Evolutionary conservation across 2,797 vertebrate genomes (phyloP), one percentile per base, ranked within the genome.

Genomic region (Perodicticus potto): DNA sequence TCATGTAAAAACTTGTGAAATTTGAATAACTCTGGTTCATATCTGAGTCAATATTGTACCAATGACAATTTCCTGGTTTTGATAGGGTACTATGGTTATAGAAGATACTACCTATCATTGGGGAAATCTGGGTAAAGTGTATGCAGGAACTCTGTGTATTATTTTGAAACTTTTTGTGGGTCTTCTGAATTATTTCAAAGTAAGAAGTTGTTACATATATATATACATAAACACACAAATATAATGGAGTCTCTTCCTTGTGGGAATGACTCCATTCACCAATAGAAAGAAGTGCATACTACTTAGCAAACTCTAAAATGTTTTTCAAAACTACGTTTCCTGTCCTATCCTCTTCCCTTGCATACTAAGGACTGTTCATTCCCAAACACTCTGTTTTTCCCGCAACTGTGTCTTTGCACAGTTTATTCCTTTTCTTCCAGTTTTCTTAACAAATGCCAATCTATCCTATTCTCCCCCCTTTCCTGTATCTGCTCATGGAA

Each of bases 121-220:
- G 27, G 29, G 34, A 3, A 82, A 61, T 72, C 29, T 25, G 53
- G 16, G 11, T 23, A 61, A 67, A 92, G 16, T 59, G 2, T 45
- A 45, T 16, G 13, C 10, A 45, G 9, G 25, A 93, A 59, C 4
- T 27, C n/a, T 74, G 27, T 86, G 12, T 2, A 49, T 37, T 34
- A 49, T 80, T 53, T 91, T 82, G 6, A n/a, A 77, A 65, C 43
- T 63, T 77, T 12, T 25, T 86, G 10, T 29, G 20, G 13, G 3
- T 82, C 22, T 89, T n/a, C n/a, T 86, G 84, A 34, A 25, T 69
- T 63, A 70, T 37, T 90, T 87, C 53, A 70, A 85, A 88, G 77
- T 59, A 87, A 57, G 34, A 70, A 57, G 11, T 53, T 87, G 40
- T 32, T 76, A 55, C 12, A n/a, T 43, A 55, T 16, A 89, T 12